Percentiles rank a stretch among this genome's conserved stretches.
Conservation (phyloP, 92 coral and sea anemone genomes). For the Epizoanthus rinbou region DNA sequence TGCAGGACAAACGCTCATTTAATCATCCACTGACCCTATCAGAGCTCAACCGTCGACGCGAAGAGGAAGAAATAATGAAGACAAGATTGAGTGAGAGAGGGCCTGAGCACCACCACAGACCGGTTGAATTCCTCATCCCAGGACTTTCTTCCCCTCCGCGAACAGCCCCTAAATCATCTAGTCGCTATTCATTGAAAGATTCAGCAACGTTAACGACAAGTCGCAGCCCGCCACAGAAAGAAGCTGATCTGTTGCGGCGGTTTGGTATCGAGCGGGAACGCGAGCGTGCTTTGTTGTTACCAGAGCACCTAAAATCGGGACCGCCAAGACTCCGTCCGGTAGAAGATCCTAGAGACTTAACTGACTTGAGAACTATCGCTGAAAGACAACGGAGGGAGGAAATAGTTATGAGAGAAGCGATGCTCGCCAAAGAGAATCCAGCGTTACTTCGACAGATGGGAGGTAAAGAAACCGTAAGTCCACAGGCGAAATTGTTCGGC, state of each 20-base stretch:
- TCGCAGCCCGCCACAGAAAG: conserved; percentile 31
- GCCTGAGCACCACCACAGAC: conserved; percentile 55
- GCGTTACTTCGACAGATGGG: conserved; percentile 48
- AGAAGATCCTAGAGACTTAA: conserved; percentile 62
- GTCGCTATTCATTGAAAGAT: conserved; percentile 21
- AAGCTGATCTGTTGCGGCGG: conserved; percentile 27
- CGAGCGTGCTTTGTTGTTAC: conserved; percentile 44
- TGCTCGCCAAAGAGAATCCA: conserved; percentile 43
- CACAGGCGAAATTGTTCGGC: conserved; percentile 64
- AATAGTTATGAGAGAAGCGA: conserved; percentile 49
- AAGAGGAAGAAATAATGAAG: conserved; percentile 66
- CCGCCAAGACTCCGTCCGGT: conserved; percentile 86
- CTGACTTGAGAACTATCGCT: conserved; percentile 59
- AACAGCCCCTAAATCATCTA: conserved; percentile 6
- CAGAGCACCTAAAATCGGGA: conserved; percentile 78
- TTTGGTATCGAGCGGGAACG: conserved; percentile 53
- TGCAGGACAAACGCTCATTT: conserved; percentile 63
- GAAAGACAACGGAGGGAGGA: conserved; percentile 79
- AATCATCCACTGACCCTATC: conserved; percentile 79
- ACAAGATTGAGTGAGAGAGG: conserved; percentile 57
- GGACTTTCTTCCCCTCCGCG: conserved; percentile 62
- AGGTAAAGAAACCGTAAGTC: conserved; percentile 58
- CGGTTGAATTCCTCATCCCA: conserved; percentile 67
- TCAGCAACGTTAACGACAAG: conserved; percentile 6
- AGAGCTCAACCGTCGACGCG: conserved; percentile 89